A percentile compares a stretch with the other conserved stretches of the same genome.
Evolutionary conservation across 2,113 vertebrate species (phyloP).

Genomic region (Mohoua ochrocephala): DNA sequence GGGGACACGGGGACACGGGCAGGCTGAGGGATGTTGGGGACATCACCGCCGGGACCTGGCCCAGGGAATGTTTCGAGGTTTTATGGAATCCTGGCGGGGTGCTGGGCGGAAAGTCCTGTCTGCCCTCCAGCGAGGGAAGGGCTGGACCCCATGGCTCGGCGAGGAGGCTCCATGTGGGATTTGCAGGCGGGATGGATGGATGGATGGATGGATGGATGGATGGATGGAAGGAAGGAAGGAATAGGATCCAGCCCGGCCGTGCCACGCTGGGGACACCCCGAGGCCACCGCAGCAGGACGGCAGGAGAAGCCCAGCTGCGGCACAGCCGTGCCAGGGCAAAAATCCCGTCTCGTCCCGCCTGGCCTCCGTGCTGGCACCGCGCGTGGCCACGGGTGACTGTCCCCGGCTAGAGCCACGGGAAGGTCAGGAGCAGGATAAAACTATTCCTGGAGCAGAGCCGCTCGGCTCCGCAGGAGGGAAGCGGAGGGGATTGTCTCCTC

Average conservation of each 20-base stretch:
- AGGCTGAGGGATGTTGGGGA: fast-evolving
- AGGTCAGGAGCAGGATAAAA: slow-evolving; percentile 13
- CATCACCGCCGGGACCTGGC: fast-evolving
- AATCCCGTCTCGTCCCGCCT: not conserved
- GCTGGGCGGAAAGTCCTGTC: not conserved
- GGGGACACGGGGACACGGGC: not conserved
- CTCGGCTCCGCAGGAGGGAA: not conserved
- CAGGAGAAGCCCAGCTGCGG: not conserved
- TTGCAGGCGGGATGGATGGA: not conserved
- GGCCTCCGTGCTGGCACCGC: not conserved
- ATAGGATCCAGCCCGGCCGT: fast-evolving
- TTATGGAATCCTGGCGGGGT: not conserved
- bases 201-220: too few relatives aligned
- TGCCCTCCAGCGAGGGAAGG: fast-evolving
- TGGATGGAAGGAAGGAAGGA: too few relatives aligned
- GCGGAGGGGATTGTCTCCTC: not conserved
- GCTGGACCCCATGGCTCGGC: fast-evolving
- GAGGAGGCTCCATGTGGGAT: fast-evolving
- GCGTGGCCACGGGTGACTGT: not conserved
- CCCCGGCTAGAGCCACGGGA: not conserved
- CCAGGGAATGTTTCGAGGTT: fast-evolving
- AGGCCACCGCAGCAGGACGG: not conserved
- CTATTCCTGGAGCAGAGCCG: slow-evolving; percentile 50
- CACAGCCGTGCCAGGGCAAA: fast-evolving
- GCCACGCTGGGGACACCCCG: not conserved